Evolutionary conservation across 2,888 invertebrate species (phyloP).

Genomic region (Agrochola circellaris): DNA sequence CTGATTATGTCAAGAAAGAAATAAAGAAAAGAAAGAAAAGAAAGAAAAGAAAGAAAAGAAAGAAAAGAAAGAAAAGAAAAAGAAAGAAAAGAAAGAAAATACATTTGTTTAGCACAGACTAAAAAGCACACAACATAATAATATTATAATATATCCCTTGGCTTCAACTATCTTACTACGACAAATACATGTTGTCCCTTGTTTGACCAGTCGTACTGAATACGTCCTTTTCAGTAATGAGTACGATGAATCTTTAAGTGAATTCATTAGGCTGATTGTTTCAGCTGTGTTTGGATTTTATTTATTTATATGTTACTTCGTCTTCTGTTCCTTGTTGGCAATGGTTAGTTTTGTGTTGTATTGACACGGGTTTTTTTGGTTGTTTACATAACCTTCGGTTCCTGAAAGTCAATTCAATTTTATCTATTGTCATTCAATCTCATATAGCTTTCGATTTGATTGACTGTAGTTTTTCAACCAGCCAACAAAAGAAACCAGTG

Average conservation of each 20-base stretch:
- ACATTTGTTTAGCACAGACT: too few relatives aligned
- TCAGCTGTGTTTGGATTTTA: conserved; percentile 40
- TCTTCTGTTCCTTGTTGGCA: conserved; percentile 4
- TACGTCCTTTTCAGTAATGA: conserved; percentile 47
- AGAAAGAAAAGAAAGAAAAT: too few relatives aligned
- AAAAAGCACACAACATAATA: too few relatives aligned
- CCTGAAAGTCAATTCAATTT: background rate
- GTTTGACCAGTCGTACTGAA: conserved; percentile 5
- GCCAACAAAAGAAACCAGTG: background rate
- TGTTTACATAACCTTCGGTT: background rate
- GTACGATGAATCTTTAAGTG: conserved; percentile 58
- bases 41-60: too few relatives aligned
- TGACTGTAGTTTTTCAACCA: too few relatives aligned
- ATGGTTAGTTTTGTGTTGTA: background rate
- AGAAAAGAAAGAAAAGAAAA: too few relatives aligned
- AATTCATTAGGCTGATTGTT: conserved; percentile 42
- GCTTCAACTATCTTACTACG: too few relatives aligned
- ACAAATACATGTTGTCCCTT: too few relatives aligned
- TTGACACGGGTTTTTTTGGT: background rate
- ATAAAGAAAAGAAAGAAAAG: too few relatives aligned
- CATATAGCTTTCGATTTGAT: background rate
- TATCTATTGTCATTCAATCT: background rate
- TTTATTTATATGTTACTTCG: conserved; percentile 35
- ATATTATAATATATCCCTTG: too few relatives aligned
- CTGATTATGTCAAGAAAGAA: too few relatives aligned